A percentile compares a stretch with the other conserved stretches of the same genome.
Evolutionary conservation across 1,140 invertebrate genomes (phyloP).

Genomic region (Drosophila nebulosa): DNA sequence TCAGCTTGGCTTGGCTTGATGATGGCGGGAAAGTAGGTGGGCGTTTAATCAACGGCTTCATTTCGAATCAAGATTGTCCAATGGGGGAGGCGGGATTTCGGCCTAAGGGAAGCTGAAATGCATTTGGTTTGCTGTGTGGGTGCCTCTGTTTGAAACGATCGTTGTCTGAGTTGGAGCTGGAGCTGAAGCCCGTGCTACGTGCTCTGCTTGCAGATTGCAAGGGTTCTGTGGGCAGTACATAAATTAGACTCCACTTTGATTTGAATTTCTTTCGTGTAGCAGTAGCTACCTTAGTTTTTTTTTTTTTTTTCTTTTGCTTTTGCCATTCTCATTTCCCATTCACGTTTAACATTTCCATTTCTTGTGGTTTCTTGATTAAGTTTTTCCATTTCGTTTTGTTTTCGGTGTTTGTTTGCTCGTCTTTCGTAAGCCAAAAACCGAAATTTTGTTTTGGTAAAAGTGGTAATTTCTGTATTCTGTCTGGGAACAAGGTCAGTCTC

Average conservation of each 20-base stretch:
- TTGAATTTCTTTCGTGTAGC: slow-evolving; percentile 40
- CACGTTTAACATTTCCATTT: not conserved
- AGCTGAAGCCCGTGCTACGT: slow-evolving; percentile 22
- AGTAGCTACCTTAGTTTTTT: slow-evolving; percentile 21
- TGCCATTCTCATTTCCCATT: not conserved
- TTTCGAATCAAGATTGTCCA: not conserved
- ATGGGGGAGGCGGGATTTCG: not conserved
- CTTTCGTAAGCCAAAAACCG: not conserved
- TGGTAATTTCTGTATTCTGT: slow-evolving; percentile 8
- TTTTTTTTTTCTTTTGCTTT: too few species aligned
- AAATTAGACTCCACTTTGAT: slow-evolving; percentile 52
- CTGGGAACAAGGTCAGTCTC: slow-evolving; percentile 6
- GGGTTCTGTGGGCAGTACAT: slow-evolving; percentile 14
- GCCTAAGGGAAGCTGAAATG: slow-evolving; percentile 9
- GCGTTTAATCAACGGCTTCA: slow-evolving; percentile 42
- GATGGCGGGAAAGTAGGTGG: slow-evolving; percentile 52
- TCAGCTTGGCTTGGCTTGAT: too few species aligned
- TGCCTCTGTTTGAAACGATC: slow-evolving; percentile 23
- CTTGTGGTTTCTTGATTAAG: slow-evolving; percentile 12
- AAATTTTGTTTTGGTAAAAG: not conserved
- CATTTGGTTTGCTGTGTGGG: slow-evolving; percentile 32
- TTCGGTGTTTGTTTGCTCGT: slow-evolving; percentile 13
- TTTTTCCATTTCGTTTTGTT: slow-evolving; percentile 12
- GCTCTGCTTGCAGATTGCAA: slow-evolving; percentile 41
- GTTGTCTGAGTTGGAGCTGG: not conserved